phyloP scores from a whole-genome alignment of 2,797 vertebrate genomes.

The Cirrhinus mrigala region DNA sequence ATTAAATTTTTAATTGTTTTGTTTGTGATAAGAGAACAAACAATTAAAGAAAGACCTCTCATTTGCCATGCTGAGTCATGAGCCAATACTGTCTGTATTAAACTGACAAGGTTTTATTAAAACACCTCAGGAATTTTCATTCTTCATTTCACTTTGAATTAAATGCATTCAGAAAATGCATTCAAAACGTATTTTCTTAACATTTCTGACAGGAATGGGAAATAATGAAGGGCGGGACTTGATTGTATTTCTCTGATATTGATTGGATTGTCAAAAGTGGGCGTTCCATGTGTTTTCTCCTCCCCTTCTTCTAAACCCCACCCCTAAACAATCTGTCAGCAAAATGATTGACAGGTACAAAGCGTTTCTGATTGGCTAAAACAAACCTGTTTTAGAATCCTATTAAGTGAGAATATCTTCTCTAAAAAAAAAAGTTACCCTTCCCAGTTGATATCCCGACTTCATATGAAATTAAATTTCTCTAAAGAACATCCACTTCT shows the following conservation, averaged over 20 bases:
- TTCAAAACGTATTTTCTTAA: too few relatives aligned
- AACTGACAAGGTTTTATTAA: background rate
- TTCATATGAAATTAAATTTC: background rate
- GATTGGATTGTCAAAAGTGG: background rate
- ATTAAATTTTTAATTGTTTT: conserved; percentile 20
- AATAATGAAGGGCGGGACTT: background rate
- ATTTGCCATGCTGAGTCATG: background rate
- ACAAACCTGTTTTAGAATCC: background rate
- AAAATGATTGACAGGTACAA: background rate
- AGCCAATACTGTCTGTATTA: background rate
- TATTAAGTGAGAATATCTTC: background rate
- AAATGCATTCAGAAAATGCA: too few relatives aligned
- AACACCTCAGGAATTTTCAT: background rate
- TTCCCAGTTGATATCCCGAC: background rate
- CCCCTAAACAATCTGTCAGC: background rate
- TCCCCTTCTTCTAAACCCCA: background rate
- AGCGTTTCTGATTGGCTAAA: background rate
- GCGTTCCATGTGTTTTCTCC: too few relatives aligned
- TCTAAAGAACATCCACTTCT: background rate
- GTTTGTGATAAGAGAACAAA: conserved; percentile 37
- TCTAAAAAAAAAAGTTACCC: background rate
- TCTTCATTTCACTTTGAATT: background rate
- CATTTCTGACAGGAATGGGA: background rate
- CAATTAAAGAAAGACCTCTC: conserved; percentile 18
- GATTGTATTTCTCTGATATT: background rate